These are phyloP conservation scores for Urocolius indicus DNA, from an alignment of 2,113 vertebrate genomes.

Conservation along the genomic window DNA sequence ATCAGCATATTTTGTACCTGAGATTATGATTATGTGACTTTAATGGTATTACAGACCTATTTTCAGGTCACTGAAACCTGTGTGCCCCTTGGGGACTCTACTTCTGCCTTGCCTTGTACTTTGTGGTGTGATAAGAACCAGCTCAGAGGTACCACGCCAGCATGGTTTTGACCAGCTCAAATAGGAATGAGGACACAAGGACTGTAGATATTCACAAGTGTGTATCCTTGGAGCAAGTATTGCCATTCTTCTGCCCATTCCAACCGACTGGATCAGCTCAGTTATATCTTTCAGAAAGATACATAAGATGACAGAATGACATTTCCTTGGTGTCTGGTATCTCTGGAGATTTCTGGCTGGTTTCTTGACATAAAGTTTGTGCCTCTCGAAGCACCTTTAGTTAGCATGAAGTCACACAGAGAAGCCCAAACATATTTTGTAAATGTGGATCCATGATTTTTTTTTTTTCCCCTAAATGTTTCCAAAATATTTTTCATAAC, in stretches of 20 bases:
- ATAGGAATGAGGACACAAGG: neutral
- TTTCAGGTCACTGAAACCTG: neutral
- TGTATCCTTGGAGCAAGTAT: neutral
- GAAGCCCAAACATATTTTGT: neutral
- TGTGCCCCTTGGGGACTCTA: neutral
- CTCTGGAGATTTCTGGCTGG: neutral
- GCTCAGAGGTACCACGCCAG: neutral
- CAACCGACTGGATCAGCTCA: neutral
- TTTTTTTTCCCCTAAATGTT: neutral
- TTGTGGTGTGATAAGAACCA: neutral
- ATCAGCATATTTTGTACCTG: neutral
- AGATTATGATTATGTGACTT: neutral
- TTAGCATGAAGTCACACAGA: fast-evolving
- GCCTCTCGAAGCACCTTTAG: neutral
- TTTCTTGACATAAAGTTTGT: neutral
- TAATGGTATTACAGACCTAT: neutral
- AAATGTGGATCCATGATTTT: neutral
- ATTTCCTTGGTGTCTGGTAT: neutral
- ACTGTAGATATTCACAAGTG: neutral
- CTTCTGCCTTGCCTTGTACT: neutral
- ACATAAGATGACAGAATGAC: neutral
- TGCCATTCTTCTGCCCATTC: neutral
- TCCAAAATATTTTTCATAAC: neutral
- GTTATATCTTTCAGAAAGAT: neutral
- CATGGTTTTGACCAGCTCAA: neutral